Evolutionary conservation across 2,113 vertebrate genomes (phyloP), one percentile per base, ranked within the genome.

Genomic region (Phoenicopterus ruber): DNA sequence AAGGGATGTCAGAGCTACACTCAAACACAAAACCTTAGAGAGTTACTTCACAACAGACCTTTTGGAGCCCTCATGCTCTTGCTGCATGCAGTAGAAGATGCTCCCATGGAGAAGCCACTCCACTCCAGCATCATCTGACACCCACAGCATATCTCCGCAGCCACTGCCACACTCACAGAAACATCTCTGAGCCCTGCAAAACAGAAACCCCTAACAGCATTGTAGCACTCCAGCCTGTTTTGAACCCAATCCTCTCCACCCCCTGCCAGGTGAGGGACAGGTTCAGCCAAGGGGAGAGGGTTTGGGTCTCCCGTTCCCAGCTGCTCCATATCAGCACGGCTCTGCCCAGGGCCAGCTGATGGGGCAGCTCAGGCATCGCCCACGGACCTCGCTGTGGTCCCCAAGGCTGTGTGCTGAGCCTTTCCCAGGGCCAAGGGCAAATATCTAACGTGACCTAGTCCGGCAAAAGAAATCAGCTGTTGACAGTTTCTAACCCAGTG

Each of bases 51-150:
- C 29, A 78, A 24, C 28, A 67, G 10, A n/a, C 57, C 47, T 66
- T 63, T 31, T 0, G 0, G 32, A 90, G 19, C 22, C 17, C 13
- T 49, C 4, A 0, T 2, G 9, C 17, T 66, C 57, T 17, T 14
- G 24, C 15, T 11, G 2, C 46, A 3, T 0, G 0, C 42, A 14
- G 50, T 12, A 81, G 50, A 36, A 58, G n/a, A 58, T 47, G 61
- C 4, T 67, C 25, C 65, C 22, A 3, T 5, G 11, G 50, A 54
- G 42, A 70, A 29, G 32, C 29, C 61, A 18, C 69, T 21, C 46
- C 5, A 17, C 29, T 52, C 58, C 58, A n/a, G 72, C 18, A 12
- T 2, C 0, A 0, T 26, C 14, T 31, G 24, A 21, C 20, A 46
- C 2, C n/a, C 40, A 42, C 72, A 71, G 36, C 52, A 9, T 13